Conservation (phyloP, 2,797 vertebrate genomes). For the Phataginus tricuspis region DNA sequence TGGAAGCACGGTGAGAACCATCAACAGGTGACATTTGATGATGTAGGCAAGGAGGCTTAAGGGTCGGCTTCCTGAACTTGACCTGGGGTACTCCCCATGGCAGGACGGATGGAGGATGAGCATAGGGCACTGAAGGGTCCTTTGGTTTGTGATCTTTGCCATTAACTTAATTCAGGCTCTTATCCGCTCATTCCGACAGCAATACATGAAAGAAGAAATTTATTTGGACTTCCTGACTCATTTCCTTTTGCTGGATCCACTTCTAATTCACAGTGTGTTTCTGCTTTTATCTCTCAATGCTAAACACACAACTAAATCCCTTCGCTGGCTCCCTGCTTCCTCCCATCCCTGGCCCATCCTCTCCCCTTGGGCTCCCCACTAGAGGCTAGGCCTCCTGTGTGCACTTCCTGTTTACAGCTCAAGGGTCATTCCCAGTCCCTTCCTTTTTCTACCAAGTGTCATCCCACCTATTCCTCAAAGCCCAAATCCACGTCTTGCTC, state of each 20-base stretch:
- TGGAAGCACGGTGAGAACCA: not conserved
- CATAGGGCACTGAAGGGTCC: not conserved
- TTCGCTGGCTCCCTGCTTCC: not conserved
- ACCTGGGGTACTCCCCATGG: not conserved
- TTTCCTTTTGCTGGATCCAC: not conserved
- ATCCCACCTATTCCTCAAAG: not conserved
- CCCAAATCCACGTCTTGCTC: not conserved
- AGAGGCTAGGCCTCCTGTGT: fast-evolving
- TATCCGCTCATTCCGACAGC: not conserved
- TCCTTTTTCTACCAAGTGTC: not conserved
- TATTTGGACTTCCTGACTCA: not conserved
- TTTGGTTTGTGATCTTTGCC: not conserved
- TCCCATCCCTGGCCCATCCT: too few species aligned
- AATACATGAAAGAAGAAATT: not conserved
- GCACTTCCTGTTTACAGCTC: not conserved
- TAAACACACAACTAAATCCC: not conserved
- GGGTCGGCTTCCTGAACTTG: not conserved
- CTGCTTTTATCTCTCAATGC: not conserved
- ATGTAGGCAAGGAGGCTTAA: not conserved
- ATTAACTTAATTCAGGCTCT: not conserved
- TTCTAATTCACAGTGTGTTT: not conserved
- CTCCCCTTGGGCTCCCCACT: not conserved
- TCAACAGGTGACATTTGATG: not conserved
- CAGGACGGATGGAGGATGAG: too few species aligned
- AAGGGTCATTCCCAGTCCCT: not conserved